Evolutionary conservation across 2,113 vertebrate genomes (phyloP).

Genomic region (Psittacus erithacus): DNA sequence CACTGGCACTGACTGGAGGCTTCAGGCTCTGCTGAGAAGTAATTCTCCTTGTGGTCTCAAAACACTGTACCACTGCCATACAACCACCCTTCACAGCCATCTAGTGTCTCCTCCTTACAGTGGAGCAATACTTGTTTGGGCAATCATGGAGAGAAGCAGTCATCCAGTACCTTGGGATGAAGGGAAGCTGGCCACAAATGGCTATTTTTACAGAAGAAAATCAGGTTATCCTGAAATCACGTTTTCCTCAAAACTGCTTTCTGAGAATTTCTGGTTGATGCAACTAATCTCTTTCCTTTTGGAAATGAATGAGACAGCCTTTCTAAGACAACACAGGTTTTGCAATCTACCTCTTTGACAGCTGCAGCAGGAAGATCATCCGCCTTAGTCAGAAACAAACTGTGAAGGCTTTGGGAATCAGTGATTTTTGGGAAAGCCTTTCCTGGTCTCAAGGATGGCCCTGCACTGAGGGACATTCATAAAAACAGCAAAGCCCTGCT

Average conservation of each 20-base stretch:
- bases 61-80: neutral
- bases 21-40: neutral
- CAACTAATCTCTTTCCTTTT: neutral
- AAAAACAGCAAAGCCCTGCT: neutral
- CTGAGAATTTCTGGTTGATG: neutral
- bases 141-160: fast-evolving
- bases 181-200: neutral
- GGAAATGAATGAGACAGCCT: neutral
- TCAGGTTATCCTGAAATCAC: neutral
- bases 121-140: too few relatives aligned
- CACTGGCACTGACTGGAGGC: neutral
- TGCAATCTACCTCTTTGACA: neutral
- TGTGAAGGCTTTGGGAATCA: neutral
- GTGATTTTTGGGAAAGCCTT: neutral
- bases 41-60: neutral
- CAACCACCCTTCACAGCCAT: neutral
- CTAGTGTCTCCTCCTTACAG: neutral
- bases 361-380: neutral
- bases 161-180: neutral
- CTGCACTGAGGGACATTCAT: neutral
- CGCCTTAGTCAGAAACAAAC: neutral
- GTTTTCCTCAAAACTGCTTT: neutral
- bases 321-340: neutral
- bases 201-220: neutral
- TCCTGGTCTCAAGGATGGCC: neutral